Base-by-base conservation (phyloP, 2,888 invertebrate species). In the Arenicola marina region DNA sequence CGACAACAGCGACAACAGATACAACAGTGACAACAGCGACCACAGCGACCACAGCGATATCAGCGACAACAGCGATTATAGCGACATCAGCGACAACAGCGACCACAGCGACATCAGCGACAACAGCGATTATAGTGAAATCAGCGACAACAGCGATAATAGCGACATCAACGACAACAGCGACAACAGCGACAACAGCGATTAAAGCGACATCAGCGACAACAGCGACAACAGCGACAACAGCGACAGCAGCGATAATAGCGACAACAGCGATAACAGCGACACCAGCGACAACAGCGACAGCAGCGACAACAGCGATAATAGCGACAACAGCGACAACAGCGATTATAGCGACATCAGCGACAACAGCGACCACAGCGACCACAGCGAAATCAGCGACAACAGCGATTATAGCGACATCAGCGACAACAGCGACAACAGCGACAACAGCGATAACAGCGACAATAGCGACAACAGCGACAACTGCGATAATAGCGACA, bases 241-340 rank as follows among this genome's bases (percentile, higher is more conserved):
- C 48, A 48, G 26, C 48, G 26, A 48, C 48, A 48, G 26, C 48
- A 48, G 26, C 48, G 26, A 48, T 24, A 48, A 21, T 24, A 48
- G 24, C 24, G 26, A 7, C 48, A 48, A 21, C 48, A 48, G 48
- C 18, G 26, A 48, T 24, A 48, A 21, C 48, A 48, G 26, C 48
- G 26, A 48, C 48, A 48, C 7, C 48, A 48, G 24, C 48, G 7
- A 21, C 48, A 48, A 21, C 48, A 48, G 26, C 48, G 26, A 48
- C 48, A 48, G 15, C 24, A 48, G 24, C 48, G 26, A 21, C 48
- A 48, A 21, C 48, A 48, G 48, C 15, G 24, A 21, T 21, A 48
- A 48, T 24, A 48, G 24, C 48, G 24, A 48, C 48, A 48, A 48
- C 48, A 48, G 43, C 43, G n/a, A n/a, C n/a, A n/a, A n/a, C n/a